Conservation (phyloP, 2,888 invertebrate genomes). For the Panorpa germanica region DNA sequence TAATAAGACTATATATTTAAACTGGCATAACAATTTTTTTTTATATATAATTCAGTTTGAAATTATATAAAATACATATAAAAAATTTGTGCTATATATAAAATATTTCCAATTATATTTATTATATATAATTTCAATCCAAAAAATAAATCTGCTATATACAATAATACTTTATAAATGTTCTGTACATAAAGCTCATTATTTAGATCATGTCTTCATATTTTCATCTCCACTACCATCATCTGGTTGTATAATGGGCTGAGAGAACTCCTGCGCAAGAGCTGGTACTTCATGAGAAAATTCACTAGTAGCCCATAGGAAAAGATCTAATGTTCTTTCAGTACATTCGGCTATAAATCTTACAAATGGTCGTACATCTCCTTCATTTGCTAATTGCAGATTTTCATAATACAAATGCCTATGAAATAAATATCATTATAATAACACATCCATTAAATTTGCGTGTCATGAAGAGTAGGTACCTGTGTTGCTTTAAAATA, state of each 20-base stretch:
- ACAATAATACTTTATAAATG: too few species aligned
- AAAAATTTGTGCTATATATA: too few species aligned
- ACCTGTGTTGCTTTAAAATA: conserved; percentile 67
- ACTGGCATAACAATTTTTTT: too few species aligned
- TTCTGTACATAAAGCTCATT: too few species aligned
- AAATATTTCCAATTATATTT: too few species aligned
- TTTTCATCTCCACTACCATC: conserved; percentile 13
- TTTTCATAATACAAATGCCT: conserved; percentile 72
- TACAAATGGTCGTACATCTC: conserved; percentile 89
- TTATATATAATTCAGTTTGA: too few species aligned
- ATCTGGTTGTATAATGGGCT: conserved; percentile 16
- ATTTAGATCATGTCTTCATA: too few species aligned
- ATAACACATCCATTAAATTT: conserved; percentile 4
- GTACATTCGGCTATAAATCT: conserved; percentile 90
- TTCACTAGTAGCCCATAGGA: conserved; percentile 66
- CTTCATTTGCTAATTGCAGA: conserved; percentile 78
- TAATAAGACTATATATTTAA: too few species aligned
- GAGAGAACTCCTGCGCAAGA: conserved; percentile 25
- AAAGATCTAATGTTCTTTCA: conserved; percentile 72
- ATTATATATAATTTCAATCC: too few species aligned
- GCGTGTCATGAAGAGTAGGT: conserved; percentile 9
- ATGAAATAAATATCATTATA: conserved; percentile 11
- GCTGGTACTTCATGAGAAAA: conserved; percentile 47
- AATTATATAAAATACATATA: too few species aligned
- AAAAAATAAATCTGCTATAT: too few species aligned